phyloP scores from a whole-genome alignment of 1,140 invertebrate species.

The Aethina tumida region DNA sequence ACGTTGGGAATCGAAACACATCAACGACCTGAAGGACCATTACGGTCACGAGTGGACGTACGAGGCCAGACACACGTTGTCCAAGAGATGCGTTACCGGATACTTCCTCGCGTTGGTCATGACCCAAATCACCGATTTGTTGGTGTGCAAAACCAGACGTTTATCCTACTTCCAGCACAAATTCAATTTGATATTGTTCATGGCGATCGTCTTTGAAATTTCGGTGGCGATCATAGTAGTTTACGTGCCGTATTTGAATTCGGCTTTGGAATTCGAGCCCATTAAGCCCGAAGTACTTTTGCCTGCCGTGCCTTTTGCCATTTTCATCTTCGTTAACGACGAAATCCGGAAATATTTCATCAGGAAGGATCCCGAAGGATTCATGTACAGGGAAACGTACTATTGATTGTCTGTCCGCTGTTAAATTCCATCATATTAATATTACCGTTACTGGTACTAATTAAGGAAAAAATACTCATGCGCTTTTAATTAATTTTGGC shows the following conservation, averaged over 20 bases:
- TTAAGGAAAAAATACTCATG: too few relatives aligned
- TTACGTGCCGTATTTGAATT: constrained; percentile 60
- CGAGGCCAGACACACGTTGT: constrained; percentile 57
- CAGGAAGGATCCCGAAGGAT: constrained; percentile 60
- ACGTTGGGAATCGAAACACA: constrained; percentile 61
- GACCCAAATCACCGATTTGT: constrained; percentile 70
- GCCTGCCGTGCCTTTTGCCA: constrained; percentile 60
- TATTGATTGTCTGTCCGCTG: constrained; percentile 50
- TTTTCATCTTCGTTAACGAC: constrained; percentile 68
- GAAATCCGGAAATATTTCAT: constrained; percentile 63
- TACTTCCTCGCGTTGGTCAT: constrained; percentile 73
- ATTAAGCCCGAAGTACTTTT: constrained; percentile 60
- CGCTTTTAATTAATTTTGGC: too few relatives aligned
- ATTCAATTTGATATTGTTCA: constrained; percentile 68
- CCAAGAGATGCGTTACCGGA: constrained; percentile 68
- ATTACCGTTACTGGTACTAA: too few relatives aligned
- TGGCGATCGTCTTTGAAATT: constrained; percentile 59
- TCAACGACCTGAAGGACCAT: constrained; percentile 70
- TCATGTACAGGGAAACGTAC: constrained; percentile 72
- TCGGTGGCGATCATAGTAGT: constrained; percentile 51
- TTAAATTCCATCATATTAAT: too few relatives aligned
- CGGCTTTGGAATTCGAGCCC: constrained; percentile 44
- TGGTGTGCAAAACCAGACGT: constrained; percentile 72
- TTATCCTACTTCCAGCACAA: constrained; percentile 69
- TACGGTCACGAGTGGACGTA: constrained; percentile 73